Evolutionary conservation across 2,888 invertebrate genomes (phyloP), one percentile per base, ranked within the genome.

Genomic region (Muschampia plurimacula): DNA sequence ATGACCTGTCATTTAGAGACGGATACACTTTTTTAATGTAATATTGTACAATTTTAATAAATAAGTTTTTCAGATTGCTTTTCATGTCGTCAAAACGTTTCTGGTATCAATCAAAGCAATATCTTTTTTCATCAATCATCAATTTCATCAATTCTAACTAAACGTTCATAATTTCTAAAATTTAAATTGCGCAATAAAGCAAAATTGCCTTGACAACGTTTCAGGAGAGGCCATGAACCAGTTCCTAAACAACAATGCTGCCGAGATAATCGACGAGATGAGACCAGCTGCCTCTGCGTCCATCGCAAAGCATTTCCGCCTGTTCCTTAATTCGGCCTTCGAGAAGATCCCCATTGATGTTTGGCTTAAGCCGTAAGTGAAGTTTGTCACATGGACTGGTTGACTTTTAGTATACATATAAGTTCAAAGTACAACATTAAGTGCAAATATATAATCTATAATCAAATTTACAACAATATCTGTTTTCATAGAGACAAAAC

Each of bases 231-330:
- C 97, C 0, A 97, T 97, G 96, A 97, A 97, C 87, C 97, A 97
- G 85, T 97, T 97, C 87, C 89, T 97, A 76, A 97, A 97, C 89
- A 96, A 96, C 86, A 97, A 97, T 82, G 96, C 97, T 0, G 96
- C 96, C 64, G 97, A 97, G 85, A 97, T 97, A 79, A 97, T 97
- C 76, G 96, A 96, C 72, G 97, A 97, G 92, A 97, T 97, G 97
- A 95, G 96, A 82, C 97, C 97, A 2, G 97, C 97, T 0, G 97
- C 97, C 0, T 95, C 96, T 2, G 88, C 94, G 9, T 96, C 97
- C 77, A 96, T 97, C 79, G 96, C 96, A 2, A 96, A 96, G 79
- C 96, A 97, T 82, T 97, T 97, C 92, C 96, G 96, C 83, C 91
- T 95, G 1, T 97, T 97, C 87, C 92, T 97, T 72, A 97, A 97